Evolutionary conservation across 1,140 invertebrate genomes (phyloP), one percentile per base, ranked within the genome.

Genomic region (Geopemphigus sp.): DNA sequence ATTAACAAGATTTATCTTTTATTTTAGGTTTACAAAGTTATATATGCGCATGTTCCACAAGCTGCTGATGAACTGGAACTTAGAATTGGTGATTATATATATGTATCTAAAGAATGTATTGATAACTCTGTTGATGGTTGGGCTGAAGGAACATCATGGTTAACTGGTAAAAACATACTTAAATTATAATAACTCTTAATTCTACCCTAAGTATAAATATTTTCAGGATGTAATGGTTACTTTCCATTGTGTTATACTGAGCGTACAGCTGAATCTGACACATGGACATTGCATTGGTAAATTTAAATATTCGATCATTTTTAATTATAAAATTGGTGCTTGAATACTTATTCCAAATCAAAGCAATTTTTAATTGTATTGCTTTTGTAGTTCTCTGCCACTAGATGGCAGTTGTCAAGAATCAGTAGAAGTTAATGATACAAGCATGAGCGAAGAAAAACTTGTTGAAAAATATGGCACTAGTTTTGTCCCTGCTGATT

Each of bases 91-190:
- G 95, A 96, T 86, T 95, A 92, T 84, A 90, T 97, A 81, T 95
- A 94, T 85, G 88, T 96, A 57, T 90, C 90, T 82, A 89, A 90
- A 81, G 91, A 92, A 80, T 91, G 91, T 50, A 87, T 93, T 72
- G 89, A 89, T 26, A 89, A 86, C 63, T 92, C 92, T 3, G 86
- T 90, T 4, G 94, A 96, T 86, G 93, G 93, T 53, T 96, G 95
- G 94, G 92, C 93, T 1, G 90, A 92, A 84, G 94, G 94, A 29
- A 92, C 91, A 32, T 95, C 94, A 0, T 96, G 94, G 94, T 86
- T 95, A 24, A 95, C 94, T 14, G 95, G 93, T 39, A 89, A 88
- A 70, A 29, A 19, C 19, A 26, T 15, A 72, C 39, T 68, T 50
- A 5, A 17, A 12, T 12, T 59, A 3, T 29, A 63, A 63, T 29